Base-by-base conservation (phyloP, 2,113 vertebrate species). In the Sinosuthora webbiana region DNA sequence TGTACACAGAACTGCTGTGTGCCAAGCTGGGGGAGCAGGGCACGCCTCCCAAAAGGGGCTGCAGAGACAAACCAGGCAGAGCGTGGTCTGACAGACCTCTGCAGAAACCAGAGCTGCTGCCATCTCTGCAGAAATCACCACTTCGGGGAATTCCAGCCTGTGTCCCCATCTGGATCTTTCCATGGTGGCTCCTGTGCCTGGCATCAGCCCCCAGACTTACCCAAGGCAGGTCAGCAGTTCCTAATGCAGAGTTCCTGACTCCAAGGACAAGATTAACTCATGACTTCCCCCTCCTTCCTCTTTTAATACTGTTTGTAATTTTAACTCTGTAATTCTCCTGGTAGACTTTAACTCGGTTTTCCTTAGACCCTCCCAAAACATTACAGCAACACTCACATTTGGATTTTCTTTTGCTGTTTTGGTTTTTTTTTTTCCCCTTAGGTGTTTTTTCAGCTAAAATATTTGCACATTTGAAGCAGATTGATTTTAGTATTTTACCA, bases 241-340 rank as follows among this genome's bases (percentile, higher is more conserved):
- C 64, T 94, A 20, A 82, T 87, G 71, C 68, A 56, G 33, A 91
- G 47, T 10, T 89, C 52, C 71, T 44, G 75, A 85, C 75, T 19
- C 76, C 55, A 75, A 88, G 74, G 60, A 71, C 60, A 30, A 69
- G 68, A 82, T 85, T 87, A 91, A 90, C 50, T 53, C 57, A 5
- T 81, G 45, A 68, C 73, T 88, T 31, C 35, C 45, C n/a, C 42
- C 55, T 59, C 50, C n/a, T 76, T 30, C 53, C 25, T 52, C 67
- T 85, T 91, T 63, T 63, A 92, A 73, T 89, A 70, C 50, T 53
- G 7, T 79, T 77, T 83, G 71, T 90, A 68, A 81, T 88, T 91
- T 91, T 94, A 94, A 92, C 84, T 63, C 83, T 75, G 16, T 57
- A 77, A 42, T 90, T 83, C 83, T 87, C 35, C 67, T 91, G 71